phyloP scores from a whole-genome alignment of 2,797 vertebrate genomes.

The Platalea minor region DNA sequence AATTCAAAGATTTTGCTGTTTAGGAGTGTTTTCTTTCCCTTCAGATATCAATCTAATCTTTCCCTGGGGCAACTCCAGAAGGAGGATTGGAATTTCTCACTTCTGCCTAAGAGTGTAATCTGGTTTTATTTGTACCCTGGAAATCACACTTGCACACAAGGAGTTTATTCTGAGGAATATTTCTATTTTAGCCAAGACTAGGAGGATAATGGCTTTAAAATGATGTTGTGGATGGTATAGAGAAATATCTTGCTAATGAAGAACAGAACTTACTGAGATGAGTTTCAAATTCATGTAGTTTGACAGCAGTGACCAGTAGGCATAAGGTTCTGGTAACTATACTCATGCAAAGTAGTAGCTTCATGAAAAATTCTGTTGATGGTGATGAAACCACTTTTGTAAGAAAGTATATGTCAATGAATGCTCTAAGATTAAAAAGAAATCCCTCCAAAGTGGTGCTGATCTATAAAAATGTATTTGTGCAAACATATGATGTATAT shows the following conservation, averaged over 20 bases:
- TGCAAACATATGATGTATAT: neutral
- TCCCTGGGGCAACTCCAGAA: neutral
- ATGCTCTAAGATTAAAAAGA: neutral
- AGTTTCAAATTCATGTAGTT: neutral
- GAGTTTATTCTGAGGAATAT: neutral
- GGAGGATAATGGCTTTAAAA: neutral
- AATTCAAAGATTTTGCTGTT: neutral
- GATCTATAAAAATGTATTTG: neutral
- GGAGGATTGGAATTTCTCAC: neutral
- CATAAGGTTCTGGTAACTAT: neutral
- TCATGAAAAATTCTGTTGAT: neutral
- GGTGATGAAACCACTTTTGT: neutral
- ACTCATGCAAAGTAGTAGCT: neutral
- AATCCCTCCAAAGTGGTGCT: neutral
- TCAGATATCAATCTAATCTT: neutral
- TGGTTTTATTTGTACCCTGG: neutral
- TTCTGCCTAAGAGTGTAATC: neutral
- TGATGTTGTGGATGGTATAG: neutral
- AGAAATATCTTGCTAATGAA: neutral
- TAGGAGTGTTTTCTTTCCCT: neutral
- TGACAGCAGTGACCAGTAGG: neutral
- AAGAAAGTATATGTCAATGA: neutral
- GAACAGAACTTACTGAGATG: neutral
- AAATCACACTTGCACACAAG: neutral
- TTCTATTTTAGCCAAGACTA: neutral